phyloP scores from a whole-genome alignment of 1,140 invertebrate species.

The Listronotus bonariensis region DNA sequence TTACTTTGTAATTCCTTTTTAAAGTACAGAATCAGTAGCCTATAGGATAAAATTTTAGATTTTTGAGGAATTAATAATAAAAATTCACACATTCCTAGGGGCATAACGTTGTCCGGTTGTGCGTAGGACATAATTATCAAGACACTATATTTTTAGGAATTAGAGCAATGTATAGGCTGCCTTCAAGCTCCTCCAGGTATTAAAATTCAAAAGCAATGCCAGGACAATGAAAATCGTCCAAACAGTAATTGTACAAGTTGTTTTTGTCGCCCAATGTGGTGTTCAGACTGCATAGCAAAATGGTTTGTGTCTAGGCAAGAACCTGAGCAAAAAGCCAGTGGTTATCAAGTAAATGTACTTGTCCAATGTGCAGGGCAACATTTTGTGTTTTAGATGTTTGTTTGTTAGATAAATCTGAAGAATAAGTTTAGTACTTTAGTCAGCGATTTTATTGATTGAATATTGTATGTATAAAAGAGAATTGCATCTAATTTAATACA shows the following conservation, averaged over 20 bases:
- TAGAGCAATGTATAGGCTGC: constrained; percentile 86
- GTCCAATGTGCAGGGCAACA: constrained; percentile 82
- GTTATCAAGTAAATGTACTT: constrained; percentile 84
- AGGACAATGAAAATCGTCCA: constrained; percentile 42
- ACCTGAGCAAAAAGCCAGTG: constrained; percentile 73
- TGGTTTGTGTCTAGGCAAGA: constrained; percentile 89
- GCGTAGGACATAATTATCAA: too few relatives aligned
- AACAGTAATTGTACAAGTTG: constrained; percentile 61
- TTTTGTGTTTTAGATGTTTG: constrained; percentile 89
- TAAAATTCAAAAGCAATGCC: constrained; percentile 78
- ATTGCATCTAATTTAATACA: too few relatives aligned
- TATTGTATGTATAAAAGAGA: too few relatives aligned
- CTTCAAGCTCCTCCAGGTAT: constrained; percentile 80
- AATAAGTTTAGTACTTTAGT: neutral
- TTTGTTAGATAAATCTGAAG: constrained; percentile 28
- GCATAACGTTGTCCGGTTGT: too few relatives aligned
- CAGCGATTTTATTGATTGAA: neutral
- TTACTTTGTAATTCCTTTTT: too few relatives aligned
- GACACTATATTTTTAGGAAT: constrained; percentile 62
- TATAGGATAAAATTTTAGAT: too few relatives aligned
- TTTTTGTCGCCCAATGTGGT: constrained; percentile 88
- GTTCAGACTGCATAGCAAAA: constrained; percentile 81
- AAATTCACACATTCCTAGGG: too few relatives aligned
- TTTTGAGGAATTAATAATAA: too few relatives aligned
- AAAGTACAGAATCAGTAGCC: too few relatives aligned